Percentiles rank a stretch among this genome's conserved stretches.
These are phyloP conservation scores for Acomys russatus DNA, from an alignment of 2,797 vertebrate genomes.

Conservation along the genomic window DNA sequence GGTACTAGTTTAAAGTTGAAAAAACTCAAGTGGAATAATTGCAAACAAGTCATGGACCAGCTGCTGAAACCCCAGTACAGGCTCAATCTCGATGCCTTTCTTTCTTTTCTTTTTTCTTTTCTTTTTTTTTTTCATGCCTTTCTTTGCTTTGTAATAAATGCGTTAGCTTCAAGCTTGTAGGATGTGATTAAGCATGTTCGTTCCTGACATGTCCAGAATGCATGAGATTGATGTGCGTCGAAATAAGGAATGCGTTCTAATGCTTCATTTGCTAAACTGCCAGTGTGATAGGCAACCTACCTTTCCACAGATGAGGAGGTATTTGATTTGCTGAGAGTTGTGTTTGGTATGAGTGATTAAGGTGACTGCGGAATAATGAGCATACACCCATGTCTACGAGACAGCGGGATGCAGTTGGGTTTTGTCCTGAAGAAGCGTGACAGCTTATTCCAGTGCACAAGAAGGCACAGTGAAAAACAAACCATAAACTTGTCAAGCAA, in stretches of 20 bases:
- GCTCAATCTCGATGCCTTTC: neutral
- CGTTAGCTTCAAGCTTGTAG: neutral
- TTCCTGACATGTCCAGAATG: neutral
- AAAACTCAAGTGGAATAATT: neutral
- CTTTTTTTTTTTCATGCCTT: neutral
- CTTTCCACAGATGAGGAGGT: neutral
- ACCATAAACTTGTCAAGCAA: neutral
- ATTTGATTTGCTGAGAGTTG: slow-evolving; percentile 42
- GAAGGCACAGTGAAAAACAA: neutral
- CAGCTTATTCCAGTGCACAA: neutral
- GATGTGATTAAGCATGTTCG: neutral
- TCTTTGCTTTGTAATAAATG: slow-evolving; percentile 7
- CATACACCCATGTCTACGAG: neutral
- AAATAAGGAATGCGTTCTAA: neutral
- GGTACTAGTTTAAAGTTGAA: too few species aligned
- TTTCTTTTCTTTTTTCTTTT: neutral
- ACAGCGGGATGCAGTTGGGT: neutral
- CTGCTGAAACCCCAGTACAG: neutral
- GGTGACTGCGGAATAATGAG: neutral
- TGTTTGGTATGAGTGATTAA: neutral
- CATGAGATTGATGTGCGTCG: neutral
- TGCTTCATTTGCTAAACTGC: neutral
- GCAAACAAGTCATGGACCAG: neutral
- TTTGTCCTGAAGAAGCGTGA: neutral
- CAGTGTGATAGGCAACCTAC: neutral